Evolutionary conservation across 2,888 invertebrate genomes (phyloP), one percentile per base, ranked within the genome.

Genomic region (Gisinianus flammeolus): DNA sequence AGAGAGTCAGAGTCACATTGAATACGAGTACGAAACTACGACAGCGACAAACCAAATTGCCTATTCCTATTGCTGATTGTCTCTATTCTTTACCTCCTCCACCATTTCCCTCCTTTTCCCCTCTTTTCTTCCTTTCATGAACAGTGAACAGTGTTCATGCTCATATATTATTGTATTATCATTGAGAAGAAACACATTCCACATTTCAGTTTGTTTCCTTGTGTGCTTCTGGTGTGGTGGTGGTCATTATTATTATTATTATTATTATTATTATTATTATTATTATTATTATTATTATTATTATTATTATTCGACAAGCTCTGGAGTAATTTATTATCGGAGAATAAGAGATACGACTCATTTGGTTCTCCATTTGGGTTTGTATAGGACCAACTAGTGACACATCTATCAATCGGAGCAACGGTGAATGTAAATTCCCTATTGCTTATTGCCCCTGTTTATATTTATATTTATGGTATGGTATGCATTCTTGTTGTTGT

Each of bases 391-490:
- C 71, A 44, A 71, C 71, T 28, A n/a, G 71, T 71, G 71, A 71
- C 71, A 71, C 71, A 71, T 71, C 71, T 4, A 71, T 71, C 71
- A 71, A 56, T 71, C 56, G 56, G 52, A 71, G 31, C 31, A 56
- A 12, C 5, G 12, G 6, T 35, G 35, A 35, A 35, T 35, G 35
- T 35, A 12, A 35, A 35, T 35, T n/a, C 56, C 56, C 22, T 56
- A 5, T 56, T 56, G 56, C n/a, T 22, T 5, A 56, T 5, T 56
- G 16, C 12, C 35, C 35, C 35, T 35, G 35, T 35, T 35, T 35
- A 35, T 12, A 35, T 35, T 35, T 35, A 12, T 35, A 8, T 35
- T 35, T 35, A 35, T 35, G 5, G 35, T 35, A 35, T 35, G 35
- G 6, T 35, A 5, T 12, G 35, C 12, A 12, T 35, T 5, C 12